Evolutionary conservation across 1,140 invertebrate species (phyloP), one percentile per base, ranked within the genome.

Genomic region (Telenomus remus): DNA sequence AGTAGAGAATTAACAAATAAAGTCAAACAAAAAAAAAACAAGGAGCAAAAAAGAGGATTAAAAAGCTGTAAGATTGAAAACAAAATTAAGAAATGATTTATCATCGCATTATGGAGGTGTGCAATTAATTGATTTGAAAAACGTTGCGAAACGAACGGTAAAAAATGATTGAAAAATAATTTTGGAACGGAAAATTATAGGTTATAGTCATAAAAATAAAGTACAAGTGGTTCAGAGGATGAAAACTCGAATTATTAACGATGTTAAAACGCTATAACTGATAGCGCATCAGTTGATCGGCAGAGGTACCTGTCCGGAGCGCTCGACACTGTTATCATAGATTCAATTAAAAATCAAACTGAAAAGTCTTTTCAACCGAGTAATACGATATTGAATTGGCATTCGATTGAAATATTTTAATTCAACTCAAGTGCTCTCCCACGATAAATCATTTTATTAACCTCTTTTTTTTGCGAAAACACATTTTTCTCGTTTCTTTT

Each of bases 241-340:
- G 37, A 39, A 39, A 39, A 39, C 37, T 39, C 8, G n/a, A 1
- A 39, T 39, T 39, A 39, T 39, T 39, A 39, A 39, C 37, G 9
- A 39, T 39, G 37, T 39, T 39, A 39, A 39, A 39, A 39, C n/a
- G n/a, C 37, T 39, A 39, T 39, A 39, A 39, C 37, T n/a, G 37
- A 39, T 39, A 39, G 37, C 37, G 37, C 37, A 39, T 39, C 37
- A n/a, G 37, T n/a, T 39, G 37, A 39, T 11, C 37, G 37, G 37
- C n/a, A n/a, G 37, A 39, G 37, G 37, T n/a, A n/a, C 37, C 37
- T 39, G 37, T 39, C 8, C 9, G n/a, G 37, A 4, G 19, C 19
- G 19, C 19, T 27, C 19, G 19, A 6, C 19, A 27, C 37, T 39
- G 37, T 39, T 39, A 39, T 9, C 9, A n/a, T 39, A 39, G 37